Conservation (phyloP, 2,888 invertebrate genomes). For the Psococerastis gibbosa region DNA sequence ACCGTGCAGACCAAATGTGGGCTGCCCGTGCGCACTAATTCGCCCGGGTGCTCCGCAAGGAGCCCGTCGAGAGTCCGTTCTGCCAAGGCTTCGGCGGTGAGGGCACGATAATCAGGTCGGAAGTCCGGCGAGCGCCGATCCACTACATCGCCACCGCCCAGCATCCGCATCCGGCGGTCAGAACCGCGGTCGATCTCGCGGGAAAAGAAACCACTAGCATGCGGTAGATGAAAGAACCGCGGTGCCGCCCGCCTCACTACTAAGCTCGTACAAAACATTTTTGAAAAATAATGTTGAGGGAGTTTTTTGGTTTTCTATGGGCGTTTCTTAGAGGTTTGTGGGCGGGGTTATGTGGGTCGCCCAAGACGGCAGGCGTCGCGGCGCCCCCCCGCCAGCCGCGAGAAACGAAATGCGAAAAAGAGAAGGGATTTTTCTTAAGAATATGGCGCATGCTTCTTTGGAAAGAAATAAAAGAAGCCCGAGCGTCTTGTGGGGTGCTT, state of each 20-base stretch:
- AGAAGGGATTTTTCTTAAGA: constrained; percentile 11
- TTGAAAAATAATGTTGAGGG: constrained; percentile 11
- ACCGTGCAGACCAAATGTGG: constrained; percentile 79
- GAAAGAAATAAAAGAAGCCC: constrained; percentile 9
- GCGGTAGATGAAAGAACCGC: too few species aligned
- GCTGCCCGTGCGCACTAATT: constrained; percentile 84
- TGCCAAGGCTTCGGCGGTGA: constrained; percentile 65
- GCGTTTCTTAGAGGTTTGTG: constrained; percentile 11
- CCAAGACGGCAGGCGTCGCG: constrained; percentile 10
- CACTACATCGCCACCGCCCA: neutral
- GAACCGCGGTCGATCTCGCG: neutral
- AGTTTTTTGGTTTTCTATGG: constrained; percentile 11
- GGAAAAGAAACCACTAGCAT: constrained; percentile 3
- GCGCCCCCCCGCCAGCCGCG: constrained; percentile 7
- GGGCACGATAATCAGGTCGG: constrained; percentile 1
- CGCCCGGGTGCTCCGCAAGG: constrained; percentile 79
- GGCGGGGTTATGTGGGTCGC: constrained; percentile 10
- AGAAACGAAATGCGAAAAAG: constrained; percentile 5
- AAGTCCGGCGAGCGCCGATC: neutral
- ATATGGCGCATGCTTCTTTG: constrained; percentile 10
- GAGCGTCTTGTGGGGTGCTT: neutral
- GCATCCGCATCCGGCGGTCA: constrained; percentile 8
- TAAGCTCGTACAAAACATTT: constrained; percentile 6
- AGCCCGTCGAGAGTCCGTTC: constrained; percentile 70
- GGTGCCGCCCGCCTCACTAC: neutral